Base-by-base conservation (phyloP, 1,140 invertebrate species). In the Bombus breviceps region DNA sequence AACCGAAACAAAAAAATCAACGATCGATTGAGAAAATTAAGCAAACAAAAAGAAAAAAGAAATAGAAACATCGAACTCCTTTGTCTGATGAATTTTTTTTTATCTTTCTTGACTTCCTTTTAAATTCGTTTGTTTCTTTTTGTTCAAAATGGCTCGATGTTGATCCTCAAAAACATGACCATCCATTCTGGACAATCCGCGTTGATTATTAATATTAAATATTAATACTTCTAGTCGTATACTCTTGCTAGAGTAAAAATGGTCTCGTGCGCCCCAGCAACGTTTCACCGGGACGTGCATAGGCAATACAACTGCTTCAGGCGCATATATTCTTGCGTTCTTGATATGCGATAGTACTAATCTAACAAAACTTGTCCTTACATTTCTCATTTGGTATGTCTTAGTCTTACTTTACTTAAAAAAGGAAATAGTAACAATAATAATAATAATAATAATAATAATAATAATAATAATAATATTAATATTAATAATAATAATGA, bases 191-290 rank as follows among this genome's bases (percentile, higher is more conserved):
- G 91, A 93, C 91, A 92, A 92, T 94, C 91, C 93, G 93, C 85
- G 92, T 88, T 79, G 78, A 86, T 94, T 90, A 93, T 94, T 93
- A 94, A 94, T 92, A 92, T 94, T 94, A 94, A 93, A 94, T 94
- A 94, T 94, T 95, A 95, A 95, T 95, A 95, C 94, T 95, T 95
- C 94, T 95, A 95, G 94, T 95, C 94, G 94, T 95, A 95, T 95
- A 95, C 94, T 93, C 94, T 93, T 92, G 90, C 89, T 93, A 95
- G 94, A 95, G 94, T 95, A 95, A 94, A 93, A 94, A 91, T 94
- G 94, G 92, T 94, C 94, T 94, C 92, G 91, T 93, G 91, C 90
- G 88, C 91, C 90, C 90, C 91, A 86, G 90, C 83, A 90, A 83
- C 82, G 76, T 88, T 84, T 83, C 83, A 86, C 86, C 89, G 90